Evolutionary conservation across 2,797 vertebrate species (phyloP), one percentile per base, ranked within the genome.

Genomic region (Delichon dasypus): DNA sequence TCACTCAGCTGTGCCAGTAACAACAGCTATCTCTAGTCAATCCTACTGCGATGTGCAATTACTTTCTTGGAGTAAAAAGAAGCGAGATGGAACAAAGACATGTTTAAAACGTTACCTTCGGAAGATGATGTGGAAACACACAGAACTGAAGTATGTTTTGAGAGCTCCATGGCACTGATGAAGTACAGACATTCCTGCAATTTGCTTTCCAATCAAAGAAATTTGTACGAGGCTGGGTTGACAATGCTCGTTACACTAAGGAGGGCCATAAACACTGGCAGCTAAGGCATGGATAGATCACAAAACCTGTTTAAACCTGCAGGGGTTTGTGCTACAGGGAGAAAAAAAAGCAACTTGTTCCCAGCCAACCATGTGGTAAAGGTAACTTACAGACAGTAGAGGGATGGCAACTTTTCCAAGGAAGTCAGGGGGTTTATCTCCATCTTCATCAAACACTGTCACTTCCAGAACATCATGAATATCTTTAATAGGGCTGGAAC

Each of bases 371-470:
- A 83, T 0, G 9, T 19, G 42, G 62, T n/a, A 90, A 89, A 89
- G 9, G 44, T 54, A 92, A 98, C 99, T 99, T 98, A 99, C 99
- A 21, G 98, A 98, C 26, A 99, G 97, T 95, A 99, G 97, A 47
- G 99, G 99, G 94, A 99, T 98, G 38, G 98, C 98, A 80, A 99
- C 98, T 98, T 99, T 99, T 55, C 99, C 99, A 95, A 99, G 97
- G 96, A 99, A 98, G 90, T 98, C 98, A 15, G 99, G 98, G 13
- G 98, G 96, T 97, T 98, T 99, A 96, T 99, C 99, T 96, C 98
- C 98, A 95, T 99, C 99, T 97, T 99, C 99, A 95, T 99, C 98
- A 81, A 98, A 98, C 51, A 99, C 98, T 25, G 98, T 99, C 95
- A 99, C 97, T 95, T 99, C 98, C 26, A 99, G 81, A 75, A 99